phyloP scores from a whole-genome alignment of 2,888 invertebrate genomes.

The Hirtodrosophila alboralis region DNA sequence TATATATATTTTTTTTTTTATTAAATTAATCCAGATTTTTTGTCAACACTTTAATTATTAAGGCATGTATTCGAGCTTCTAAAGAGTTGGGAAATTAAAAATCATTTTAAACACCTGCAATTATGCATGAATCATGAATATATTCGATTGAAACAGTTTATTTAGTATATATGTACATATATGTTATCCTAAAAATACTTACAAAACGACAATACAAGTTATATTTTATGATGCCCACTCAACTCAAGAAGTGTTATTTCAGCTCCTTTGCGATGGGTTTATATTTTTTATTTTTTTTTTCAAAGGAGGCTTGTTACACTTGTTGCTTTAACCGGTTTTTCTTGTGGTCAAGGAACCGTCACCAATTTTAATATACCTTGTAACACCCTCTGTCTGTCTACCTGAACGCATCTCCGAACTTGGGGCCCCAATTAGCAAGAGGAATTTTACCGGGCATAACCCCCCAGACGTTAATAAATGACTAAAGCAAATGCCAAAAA shows the following conservation, averaged over 20 bases:
- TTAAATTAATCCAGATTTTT: too few relatives aligned
- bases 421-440: not conserved
- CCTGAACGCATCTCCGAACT: too few relatives aligned
- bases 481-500: constrained; percentile 1
- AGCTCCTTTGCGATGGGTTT: too few relatives aligned
- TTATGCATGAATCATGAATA: constrained; percentile 1
- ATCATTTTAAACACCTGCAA: constrained; percentile 3
- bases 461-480: constrained; percentile 2
- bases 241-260: not conserved
- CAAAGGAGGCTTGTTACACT: too few relatives aligned
- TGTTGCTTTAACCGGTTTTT: too few relatives aligned
- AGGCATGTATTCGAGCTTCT: too few relatives aligned
- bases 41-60: too few relatives aligned
- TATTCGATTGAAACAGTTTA: not conserved
- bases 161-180: not conserved
- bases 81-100: not conserved
- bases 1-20: too few relatives aligned
- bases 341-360: constrained; percentile 2
- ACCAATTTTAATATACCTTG: not conserved
- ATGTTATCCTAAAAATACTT: constrained; percentile 1
- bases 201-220: not conserved
- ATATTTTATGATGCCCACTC: constrained; percentile 3
- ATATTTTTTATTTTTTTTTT: too few relatives aligned
- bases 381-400: too few relatives aligned
- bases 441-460: constrained; percentile 4